Evolutionary conservation across 2,888 invertebrate species (phyloP).

Genomic region (Heliothis peltigera): DNA sequence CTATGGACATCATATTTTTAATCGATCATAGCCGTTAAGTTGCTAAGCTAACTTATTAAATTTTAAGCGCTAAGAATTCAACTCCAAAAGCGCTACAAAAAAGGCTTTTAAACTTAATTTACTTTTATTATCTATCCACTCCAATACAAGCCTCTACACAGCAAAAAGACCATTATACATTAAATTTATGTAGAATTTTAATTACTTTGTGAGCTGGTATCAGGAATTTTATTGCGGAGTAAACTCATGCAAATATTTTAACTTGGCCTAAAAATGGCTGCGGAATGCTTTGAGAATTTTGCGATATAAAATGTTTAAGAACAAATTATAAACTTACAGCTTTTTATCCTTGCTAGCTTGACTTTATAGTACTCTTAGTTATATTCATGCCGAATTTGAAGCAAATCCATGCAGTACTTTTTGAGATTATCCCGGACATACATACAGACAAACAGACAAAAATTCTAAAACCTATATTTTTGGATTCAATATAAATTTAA

Average conservation of each 20-base stretch:
- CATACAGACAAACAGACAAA: no score
- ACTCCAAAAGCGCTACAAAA: neutral
- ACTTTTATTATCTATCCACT: neutral
- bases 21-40: no score
- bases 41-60: no score
- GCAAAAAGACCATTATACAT: conserved; percentile 24
- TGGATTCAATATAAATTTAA: no score
- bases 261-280: conserved; percentile 14
- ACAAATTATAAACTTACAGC: neutral
- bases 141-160: conserved; percentile 2
- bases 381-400: no score
- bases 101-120: neutral
- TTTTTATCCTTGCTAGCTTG: no score
- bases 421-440: no score
- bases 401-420: no score
- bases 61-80: neutral
- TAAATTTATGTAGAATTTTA: conserved; percentile 45
- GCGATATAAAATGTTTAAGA: neutral
- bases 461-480: no score
- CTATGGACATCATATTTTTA: no score
- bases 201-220: conserved; percentile 35
- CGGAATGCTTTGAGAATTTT: conserved; percentile 17
- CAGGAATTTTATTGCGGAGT: conserved; percentile 22
- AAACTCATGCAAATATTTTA: conserved; percentile 37
- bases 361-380: no score